These are phyloP conservation scores for Aphelenchoides avenae DNA, from an alignment of 1,140 invertebrate species.

Conservation along the genomic window DNA sequence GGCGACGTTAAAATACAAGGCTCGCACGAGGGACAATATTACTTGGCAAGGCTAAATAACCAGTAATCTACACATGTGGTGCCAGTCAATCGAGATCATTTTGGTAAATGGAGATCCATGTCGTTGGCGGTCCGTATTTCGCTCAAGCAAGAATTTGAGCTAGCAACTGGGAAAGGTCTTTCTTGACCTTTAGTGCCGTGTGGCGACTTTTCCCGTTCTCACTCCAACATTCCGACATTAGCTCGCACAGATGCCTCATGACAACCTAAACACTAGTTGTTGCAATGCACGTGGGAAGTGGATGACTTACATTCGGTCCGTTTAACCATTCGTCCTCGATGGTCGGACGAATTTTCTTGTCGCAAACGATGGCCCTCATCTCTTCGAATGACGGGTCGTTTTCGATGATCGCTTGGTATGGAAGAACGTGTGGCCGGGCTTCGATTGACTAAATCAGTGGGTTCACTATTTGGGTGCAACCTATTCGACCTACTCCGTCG, in stretches of 20 bases:
- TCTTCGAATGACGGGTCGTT: conserved; percentile 20
- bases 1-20: too few relatives aligned
- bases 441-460: conserved; percentile 12
- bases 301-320: conserved; percentile 16
- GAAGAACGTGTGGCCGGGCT: conserved; percentile 15
- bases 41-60: too few relatives aligned
- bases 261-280: conserved; percentile 6
- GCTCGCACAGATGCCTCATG: conserved; percentile 9
- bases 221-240: conserved; percentile 16
- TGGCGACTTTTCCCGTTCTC: conserved; percentile 13
- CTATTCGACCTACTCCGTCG: background rate
- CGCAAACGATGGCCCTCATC: conserved; percentile 15
- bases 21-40: too few relatives aligned
- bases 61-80: too few relatives aligned
- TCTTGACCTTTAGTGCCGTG: conserved; percentile 21
- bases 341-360: conserved; percentile 8
- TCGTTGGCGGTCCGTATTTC: too few relatives aligned
- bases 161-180: conserved; percentile 12
- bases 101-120: too few relatives aligned
- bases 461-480: background rate
- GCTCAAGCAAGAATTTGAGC: too few relatives aligned
- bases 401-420: conserved; percentile 17
- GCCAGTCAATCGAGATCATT: too few relatives aligned
- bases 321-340: conserved; percentile 19
- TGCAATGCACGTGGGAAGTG: conserved; percentile 4